Conservation (phyloP, 2,113 vertebrate genomes). For the Percina caprodes region DNA sequence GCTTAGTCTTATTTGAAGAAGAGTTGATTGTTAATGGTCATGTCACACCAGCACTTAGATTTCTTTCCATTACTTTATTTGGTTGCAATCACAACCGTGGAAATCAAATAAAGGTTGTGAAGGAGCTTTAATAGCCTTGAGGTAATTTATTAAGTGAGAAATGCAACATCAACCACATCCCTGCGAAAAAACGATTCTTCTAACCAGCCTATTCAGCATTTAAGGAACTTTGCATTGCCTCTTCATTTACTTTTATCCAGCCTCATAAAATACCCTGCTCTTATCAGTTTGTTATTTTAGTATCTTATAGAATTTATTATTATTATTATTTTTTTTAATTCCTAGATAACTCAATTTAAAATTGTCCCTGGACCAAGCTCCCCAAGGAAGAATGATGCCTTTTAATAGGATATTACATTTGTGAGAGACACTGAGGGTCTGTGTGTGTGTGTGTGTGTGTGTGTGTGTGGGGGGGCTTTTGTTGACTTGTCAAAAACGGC, state of each 20-base stretch:
- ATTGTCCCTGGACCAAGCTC: neutral
- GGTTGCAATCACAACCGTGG: neutral
- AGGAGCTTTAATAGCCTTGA: neutral
- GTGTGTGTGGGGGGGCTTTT: neutral
- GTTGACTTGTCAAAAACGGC: conserved; percentile 51
- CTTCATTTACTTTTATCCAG: conserved; percentile 15
- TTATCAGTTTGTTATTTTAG: neutral
- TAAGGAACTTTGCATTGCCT: conserved; percentile 8
- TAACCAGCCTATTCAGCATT: conserved; percentile 33
- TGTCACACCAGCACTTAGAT: neutral
- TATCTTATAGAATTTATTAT: conserved; percentile 4
- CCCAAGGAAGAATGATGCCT: neutral
- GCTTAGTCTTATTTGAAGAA: neutral
- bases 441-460: neutral
- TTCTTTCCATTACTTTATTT: neutral
- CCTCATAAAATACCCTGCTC: conserved; percentile 8
- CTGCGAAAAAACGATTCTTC: conserved; percentile 1
- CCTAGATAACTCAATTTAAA: neutral
- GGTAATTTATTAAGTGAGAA: conserved; percentile 27
- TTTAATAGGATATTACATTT: neutral
- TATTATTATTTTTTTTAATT: conserved; percentile 17
- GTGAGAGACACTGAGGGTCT: neutral
- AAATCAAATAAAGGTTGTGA: neutral
- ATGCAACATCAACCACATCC: conserved; percentile 21
- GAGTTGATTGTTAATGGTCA: neutral